Conservation (phyloP, 2,888 invertebrate species). For the Lochmaea capreae region DNA sequence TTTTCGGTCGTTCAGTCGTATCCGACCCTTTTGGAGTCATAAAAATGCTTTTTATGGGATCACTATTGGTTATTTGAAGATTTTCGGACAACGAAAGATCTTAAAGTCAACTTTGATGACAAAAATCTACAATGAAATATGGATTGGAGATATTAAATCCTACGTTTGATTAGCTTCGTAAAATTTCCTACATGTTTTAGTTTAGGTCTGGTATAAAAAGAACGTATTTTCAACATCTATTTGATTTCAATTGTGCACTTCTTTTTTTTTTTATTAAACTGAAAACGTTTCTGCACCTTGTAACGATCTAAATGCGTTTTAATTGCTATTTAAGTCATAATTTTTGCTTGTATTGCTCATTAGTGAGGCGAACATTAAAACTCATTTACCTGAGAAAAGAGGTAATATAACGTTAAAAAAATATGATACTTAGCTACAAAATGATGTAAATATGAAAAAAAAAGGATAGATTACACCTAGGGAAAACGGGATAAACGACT, state of each 20-base stretch:
- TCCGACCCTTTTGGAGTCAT: constrained; percentile 44
- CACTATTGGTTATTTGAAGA: constrained; percentile 51
- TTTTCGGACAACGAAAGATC: constrained; percentile 43
- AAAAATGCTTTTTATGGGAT: constrained; percentile 53
- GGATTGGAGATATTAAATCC: constrained; percentile 29
- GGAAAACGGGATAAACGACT: constrained; percentile 26
- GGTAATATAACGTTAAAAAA: constrained; percentile 52
- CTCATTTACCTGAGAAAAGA: constrained; percentile 55
- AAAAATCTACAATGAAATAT: constrained; percentile 41
- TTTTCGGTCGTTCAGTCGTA: constrained; percentile 39
- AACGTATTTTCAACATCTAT: too few species aligned
- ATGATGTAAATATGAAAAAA: constrained; percentile 52
- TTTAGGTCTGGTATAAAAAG: too few species aligned
- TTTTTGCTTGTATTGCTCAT: constrained; percentile 54
- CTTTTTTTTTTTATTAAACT: not conserved
- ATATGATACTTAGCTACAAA: constrained; percentile 52
- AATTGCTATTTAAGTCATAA: constrained; percentile 52
- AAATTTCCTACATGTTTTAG: too few species aligned
- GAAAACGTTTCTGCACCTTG: constrained; percentile 24
- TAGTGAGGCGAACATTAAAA: constrained; percentile 53
- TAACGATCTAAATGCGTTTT: constrained; percentile 43
- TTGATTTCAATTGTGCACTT: not conserved
- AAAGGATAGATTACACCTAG: constrained; percentile 48
- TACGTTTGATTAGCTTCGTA: constrained; percentile 3
- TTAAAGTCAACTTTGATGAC: constrained; percentile 37